Evolutionary conservation across 2,888 invertebrate species (phyloP).

Genomic region (Sympetrum striolatum): DNA sequence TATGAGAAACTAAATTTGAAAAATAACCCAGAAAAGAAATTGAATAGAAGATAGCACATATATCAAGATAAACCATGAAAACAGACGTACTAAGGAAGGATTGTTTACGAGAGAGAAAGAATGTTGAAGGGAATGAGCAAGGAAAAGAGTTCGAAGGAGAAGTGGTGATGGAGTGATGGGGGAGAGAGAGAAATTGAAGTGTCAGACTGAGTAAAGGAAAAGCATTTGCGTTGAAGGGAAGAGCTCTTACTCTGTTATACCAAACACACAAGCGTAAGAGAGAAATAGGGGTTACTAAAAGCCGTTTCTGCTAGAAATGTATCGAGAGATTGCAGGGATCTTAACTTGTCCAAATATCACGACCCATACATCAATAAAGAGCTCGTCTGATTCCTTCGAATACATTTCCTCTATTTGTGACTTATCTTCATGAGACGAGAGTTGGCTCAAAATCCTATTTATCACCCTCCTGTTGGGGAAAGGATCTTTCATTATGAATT

Average conservation of each 20-base stretch:
- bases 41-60: not conserved
- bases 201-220: slow-evolving; percentile 36
- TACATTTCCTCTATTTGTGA: too few species aligned
- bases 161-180: not conserved
- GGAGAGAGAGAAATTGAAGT: not conserved
- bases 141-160: not conserved
- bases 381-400: not conserved
- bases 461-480: too few species aligned
- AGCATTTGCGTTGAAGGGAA: slow-evolving; percentile 25
- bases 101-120: not conserved
- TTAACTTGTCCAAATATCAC: not conserved
- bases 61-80: not conserved
- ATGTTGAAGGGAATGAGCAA: not conserved
- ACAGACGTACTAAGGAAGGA: too few species aligned
- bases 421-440: too few species aligned
- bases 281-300: not conserved
- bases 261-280: not conserved
- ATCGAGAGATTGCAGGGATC: not conserved
- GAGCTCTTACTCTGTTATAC: not conserved
- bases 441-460: too few species aligned
- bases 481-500: too few species aligned
- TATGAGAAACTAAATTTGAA: not conserved
- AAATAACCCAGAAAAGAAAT: not conserved
- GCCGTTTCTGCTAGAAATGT: not conserved
- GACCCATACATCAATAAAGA: not conserved